These are phyloP conservation scores for Sprattus sprattus DNA, from an alignment of 2,113 vertebrate species.

Conservation along the genomic window DNA sequence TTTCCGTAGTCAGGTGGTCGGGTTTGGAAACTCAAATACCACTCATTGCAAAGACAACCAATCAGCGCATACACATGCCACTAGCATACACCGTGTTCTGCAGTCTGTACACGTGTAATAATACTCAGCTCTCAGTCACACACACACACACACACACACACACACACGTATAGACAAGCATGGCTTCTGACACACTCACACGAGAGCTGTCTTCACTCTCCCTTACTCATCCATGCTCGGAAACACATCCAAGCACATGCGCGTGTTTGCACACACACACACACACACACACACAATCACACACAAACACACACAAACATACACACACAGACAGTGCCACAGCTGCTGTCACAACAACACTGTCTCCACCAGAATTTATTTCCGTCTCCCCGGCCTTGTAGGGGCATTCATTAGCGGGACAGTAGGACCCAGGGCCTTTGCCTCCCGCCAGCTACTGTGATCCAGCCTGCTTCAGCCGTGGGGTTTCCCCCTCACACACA, in stretches of 20 bases:
- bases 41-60: slow-evolving; percentile 1
- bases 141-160: neutral
- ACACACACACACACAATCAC: neutral
- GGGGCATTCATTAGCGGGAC: slow-evolving; percentile 48
- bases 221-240: neutral
- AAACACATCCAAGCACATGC: slow-evolving; percentile 20
- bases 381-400: slow-evolving; percentile 43
- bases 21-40: slow-evolving; percentile 21
- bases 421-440: slow-evolving; percentile 33
- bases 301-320: neutral
- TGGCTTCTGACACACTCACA: slow-evolving; percentile 51
- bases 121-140: neutral
- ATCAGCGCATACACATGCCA: neutral
- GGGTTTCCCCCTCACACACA: slow-evolving; percentile 34
- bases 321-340: slow-evolving; percentile 8
- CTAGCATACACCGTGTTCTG: neutral
- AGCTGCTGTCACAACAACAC: slow-evolving; percentile 40
- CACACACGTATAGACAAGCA: neutral
- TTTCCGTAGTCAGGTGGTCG: slow-evolving; percentile 51
- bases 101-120: neutral
- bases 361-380: slow-evolving; percentile 44
- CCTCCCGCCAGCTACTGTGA: neutral
- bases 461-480: slow-evolving; percentile 27
- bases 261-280: slow-evolving; percentile 19
- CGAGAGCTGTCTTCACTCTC: slow-evolving; percentile 18